Evolutionary conservation across 2,113 vertebrate species (phyloP), one percentile per base, ranked within the genome.

Genomic region (Vanacampus margaritifer): DNA sequence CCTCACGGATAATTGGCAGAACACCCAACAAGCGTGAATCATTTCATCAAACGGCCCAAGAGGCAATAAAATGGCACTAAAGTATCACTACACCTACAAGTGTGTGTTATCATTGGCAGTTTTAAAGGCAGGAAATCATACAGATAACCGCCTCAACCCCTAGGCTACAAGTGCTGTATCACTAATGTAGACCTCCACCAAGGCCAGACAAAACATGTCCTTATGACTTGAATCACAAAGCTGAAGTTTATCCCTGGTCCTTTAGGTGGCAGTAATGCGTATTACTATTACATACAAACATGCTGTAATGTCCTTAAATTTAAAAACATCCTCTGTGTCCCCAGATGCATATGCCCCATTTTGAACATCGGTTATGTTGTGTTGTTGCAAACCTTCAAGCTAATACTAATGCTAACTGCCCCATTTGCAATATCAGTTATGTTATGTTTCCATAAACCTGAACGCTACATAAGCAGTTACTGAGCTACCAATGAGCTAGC

Each of bases 11-110:
- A 82, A 88, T 86, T 81, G 72, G 56, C 87, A 79, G 39, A 60
- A 58, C 67, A 39, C 80, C 69, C 54, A 83, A 83, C 72, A 71
- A 43, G 57, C 79, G 77, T 86, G 72, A 88, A 79, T 87, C 83
- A 84, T 64, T 69, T 59, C 41, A 78, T 80, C 24, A 84, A 85
- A 81, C 61, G 71, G 23, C 67, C 57, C 56, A 68, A 65, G 66
- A 69, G 79, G 76, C 68, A 76, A 81, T 77, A 79, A 78, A 78
- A 32, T 74, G 72, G 72, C 66, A 26, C 54, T 57, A 35, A 13
- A 57, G 54, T 32, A 57, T 57, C 65, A 75, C 64, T 65, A 68
- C 73, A 11, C 51, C 51, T 26, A 32, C 6, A 28, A 57, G 48
- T 0, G 67, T 23, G 68, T 48, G 54, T 17, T 57, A 39, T 51